Evolutionary conservation across 35 echinoderm and acorn worm genomes (phyloP).

Genomic region (Eucidaris tribuloides): DNA sequence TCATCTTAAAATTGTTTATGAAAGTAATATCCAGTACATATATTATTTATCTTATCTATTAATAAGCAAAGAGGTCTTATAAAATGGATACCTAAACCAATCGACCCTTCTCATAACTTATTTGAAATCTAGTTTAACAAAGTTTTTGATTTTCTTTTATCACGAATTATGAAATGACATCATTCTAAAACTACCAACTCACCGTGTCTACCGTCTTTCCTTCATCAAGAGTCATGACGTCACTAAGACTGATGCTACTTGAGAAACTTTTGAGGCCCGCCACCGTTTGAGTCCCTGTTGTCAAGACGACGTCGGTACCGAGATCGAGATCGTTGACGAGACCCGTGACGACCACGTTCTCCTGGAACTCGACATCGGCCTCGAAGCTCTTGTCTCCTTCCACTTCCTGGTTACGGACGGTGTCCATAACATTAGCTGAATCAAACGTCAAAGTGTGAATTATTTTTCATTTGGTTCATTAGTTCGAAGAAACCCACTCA

Average conservation of each 20-base stretch:
- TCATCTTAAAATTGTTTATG: too few relatives aligned
- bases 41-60: too few relatives aligned
- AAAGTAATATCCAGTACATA: too few relatives aligned
- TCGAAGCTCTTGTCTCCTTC: not conserved
- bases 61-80: too few relatives aligned
- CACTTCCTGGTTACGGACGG: not conserved
- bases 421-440: constrained; percentile 13
- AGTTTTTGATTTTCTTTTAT: too few relatives aligned
- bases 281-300: not conserved
- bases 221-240: not conserved
- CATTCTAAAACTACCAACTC: not conserved
- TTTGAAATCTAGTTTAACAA: too few relatives aligned
- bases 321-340: constrained; percentile 19
- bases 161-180: too few relatives aligned
- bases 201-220: constrained; percentile 55
- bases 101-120: too few relatives aligned
- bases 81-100: too few relatives aligned
- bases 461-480: too few relatives aligned
- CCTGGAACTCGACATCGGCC: not conserved
- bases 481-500: too few relatives aligned
- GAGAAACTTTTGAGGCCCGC: constrained; percentile 28
- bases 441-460: too few relatives aligned
- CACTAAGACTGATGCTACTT: constrained; percentile 14
- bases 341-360: constrained; percentile 14
- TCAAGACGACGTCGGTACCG: constrained; percentile 31